Evolutionary conservation across 1,140 invertebrate species (phyloP).

Genomic region (Drosophila arawakana): DNA sequence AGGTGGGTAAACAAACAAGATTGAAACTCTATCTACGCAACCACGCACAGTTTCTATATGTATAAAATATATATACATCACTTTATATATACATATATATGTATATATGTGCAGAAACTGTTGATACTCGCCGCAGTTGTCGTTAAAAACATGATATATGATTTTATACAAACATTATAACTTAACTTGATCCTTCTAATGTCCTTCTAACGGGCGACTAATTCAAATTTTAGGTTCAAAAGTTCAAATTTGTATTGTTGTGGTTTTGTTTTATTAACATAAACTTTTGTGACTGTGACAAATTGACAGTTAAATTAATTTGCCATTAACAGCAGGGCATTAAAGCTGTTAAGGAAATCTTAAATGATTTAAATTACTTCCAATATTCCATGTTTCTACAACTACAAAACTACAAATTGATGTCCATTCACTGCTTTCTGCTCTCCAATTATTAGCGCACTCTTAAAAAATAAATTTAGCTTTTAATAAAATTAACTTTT

Average conservation of each 20-base stretch:
- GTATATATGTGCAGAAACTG: not conserved
- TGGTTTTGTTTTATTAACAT: not conserved
- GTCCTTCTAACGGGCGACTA: not conserved
- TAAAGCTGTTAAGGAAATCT: not conserved
- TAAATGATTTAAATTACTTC: too few species aligned
- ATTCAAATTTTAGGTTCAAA: not conserved
- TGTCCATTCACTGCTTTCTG: not conserved
- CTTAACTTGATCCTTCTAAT: conserved; percentile 6
- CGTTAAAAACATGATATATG: conserved; percentile 10
- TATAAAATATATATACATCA: not conserved
- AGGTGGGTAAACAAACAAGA: conserved; percentile 50
- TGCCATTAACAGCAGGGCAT: not conserved
- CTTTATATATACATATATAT: not conserved
- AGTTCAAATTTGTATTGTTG: conserved; percentile 3
- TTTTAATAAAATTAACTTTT: conserved; percentile 65
- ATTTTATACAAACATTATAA: conserved; percentile 11
- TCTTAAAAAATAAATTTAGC: conserved; percentile 53
- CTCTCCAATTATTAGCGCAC: conserved; percentile 53
- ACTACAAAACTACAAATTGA: too few species aligned
- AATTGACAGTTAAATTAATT: too few species aligned
- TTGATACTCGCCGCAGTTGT: not conserved
- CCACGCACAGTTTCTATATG: conserved; percentile 21
- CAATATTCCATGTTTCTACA: too few species aligned
- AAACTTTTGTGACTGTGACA: not conserved
- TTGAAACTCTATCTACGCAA: conserved; percentile 40